Evolutionary conservation across 2,113 vertebrate genomes (phyloP).

Genomic region (Gavia stellata): DNA sequence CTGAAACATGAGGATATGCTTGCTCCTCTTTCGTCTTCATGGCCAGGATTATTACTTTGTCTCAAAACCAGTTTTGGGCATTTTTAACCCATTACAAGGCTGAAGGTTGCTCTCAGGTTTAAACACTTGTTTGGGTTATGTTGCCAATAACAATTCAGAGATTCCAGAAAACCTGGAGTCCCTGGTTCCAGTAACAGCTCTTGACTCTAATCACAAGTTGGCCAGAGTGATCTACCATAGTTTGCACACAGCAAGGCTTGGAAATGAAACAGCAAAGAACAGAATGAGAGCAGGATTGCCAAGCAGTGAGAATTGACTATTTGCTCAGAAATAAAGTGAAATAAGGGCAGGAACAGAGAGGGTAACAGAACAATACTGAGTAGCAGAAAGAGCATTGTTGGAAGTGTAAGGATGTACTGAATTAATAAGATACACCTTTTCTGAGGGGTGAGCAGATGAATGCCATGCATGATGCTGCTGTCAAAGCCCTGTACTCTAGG

Average conservation of each 20-base stretch:
- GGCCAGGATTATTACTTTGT: constrained; percentile 30
- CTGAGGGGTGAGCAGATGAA: background rate
- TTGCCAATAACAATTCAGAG: background rate
- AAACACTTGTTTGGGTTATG: background rate
- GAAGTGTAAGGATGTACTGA: background rate
- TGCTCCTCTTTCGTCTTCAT: constrained; percentile 15
- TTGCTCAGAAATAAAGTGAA: background rate
- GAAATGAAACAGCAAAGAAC: background rate
- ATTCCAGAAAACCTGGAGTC: background rate
- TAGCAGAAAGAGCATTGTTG: background rate
- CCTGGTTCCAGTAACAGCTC: background rate
- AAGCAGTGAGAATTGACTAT: background rate
- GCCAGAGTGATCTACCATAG: background rate
- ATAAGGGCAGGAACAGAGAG: background rate
- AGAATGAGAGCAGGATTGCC: background rate
- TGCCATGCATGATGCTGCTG: background rate
- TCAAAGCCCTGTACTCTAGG: background rate
- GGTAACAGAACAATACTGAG: background rate
- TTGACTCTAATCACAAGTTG: background rate
- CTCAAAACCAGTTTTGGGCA: constrained; percentile 25
- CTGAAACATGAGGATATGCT: constrained; percentile 34
- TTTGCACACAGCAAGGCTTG: background rate
- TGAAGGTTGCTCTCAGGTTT: background rate
- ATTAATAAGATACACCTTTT: background rate
- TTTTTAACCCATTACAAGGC: constrained; percentile 49